Evolutionary conservation across 2,113 vertebrate genomes (phyloP), one percentile per base, ranked within the genome.

Genomic region (Rhinolophus ferrumequinum): DNA sequence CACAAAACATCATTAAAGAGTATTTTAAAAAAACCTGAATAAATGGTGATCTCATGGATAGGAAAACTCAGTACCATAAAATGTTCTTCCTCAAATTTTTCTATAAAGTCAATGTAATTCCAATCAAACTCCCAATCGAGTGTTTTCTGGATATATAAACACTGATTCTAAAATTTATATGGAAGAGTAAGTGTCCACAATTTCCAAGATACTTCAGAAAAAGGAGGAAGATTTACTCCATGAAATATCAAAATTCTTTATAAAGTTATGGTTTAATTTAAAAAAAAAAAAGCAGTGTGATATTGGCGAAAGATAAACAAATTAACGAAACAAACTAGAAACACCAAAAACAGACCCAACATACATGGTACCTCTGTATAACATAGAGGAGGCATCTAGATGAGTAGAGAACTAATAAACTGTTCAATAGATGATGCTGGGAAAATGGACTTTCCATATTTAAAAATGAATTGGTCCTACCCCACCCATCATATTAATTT

Each of bases 311-410:
- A 86, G 8, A 41, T 58, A 41, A 24, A 82, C 56, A 75, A 52
- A 73, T 56, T 38, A 89, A 47, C 58, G 79, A n/a, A 89, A 58
- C 47, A 88, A 88, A 88, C 38, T 58, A 76, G 30, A 90, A 90
- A 76, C 14, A 75, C 35, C 28, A 66, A 33, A 88, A 94, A 35
- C 69, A 83, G 38, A 58, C 69, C 8, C 15, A 19, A 35, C 35
- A 33, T 38, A 35, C 15, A 81, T 5, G 54, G 14, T 54, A 64
- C 0, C 5, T 72, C 44, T 73, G 24, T 52, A 52, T 38, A 84
- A 84, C 24, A 64, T 19, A 30, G 8, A 69, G 26, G 12, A 22
- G 38, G 60, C 41, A 84, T 52, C 52, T 24, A 80, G 79, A 47
- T 62, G 22, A 44, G 30, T 6, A 79, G 44, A 56, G 8, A 77